These are phyloP conservation scores for Elgaria multicarinata DNA, from an alignment of 2,113 vertebrate genomes.

Conservation along the genomic window DNA sequence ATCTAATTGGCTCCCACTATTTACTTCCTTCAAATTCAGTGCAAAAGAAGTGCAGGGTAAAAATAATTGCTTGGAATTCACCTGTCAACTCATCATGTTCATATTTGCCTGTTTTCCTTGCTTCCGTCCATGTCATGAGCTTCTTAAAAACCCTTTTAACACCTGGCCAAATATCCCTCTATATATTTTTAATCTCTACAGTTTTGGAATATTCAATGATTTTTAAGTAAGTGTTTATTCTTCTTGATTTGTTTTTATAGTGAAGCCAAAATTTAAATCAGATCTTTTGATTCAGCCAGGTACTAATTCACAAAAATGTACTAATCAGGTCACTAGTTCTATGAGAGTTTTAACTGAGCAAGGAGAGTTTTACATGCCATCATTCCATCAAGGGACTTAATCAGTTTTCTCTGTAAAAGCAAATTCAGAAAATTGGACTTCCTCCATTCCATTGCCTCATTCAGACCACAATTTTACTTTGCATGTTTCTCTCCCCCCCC, in stretches of 20 bases:
- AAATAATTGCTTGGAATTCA: background rate
- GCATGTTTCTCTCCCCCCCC: too few species aligned
- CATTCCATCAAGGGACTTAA: background rate
- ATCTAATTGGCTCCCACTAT: background rate
- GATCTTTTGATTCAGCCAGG: background rate
- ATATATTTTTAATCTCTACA: background rate
- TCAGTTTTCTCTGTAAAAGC: background rate
- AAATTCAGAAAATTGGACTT: background rate
- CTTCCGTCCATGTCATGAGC: background rate
- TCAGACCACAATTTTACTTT: background rate
- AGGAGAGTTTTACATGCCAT: background rate
- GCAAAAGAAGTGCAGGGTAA: background rate
- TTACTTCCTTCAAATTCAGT: background rate
- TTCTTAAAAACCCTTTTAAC: background rate
- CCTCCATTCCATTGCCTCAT: background rate
- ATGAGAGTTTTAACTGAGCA: background rate
- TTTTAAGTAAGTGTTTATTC: background rate
- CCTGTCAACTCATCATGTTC: background rate
- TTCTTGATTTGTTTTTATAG: background rate
- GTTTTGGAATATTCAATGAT: background rate
- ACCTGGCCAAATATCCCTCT: background rate
- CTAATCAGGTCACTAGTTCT: background rate
- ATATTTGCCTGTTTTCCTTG: background rate
- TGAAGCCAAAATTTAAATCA: background rate
- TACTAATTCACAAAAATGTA: background rate